Conservation (phyloP, 2,797 vertebrate genomes). For the Malurus splendens region DNA sequence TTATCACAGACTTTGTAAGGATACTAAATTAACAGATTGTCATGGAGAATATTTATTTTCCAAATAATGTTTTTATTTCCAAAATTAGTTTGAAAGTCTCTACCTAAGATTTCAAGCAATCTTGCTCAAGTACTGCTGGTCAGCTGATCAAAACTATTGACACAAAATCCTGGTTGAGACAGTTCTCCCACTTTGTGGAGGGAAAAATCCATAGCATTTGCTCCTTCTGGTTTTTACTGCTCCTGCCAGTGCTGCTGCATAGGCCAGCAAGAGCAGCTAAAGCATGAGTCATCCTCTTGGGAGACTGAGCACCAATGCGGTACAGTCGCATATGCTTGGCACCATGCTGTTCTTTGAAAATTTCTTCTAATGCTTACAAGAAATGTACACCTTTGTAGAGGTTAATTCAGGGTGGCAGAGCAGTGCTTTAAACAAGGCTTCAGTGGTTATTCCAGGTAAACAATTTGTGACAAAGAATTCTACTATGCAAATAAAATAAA, state of each 20-base stretch:
- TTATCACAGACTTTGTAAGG: not conserved
- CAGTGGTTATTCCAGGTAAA: slow-evolving; percentile 40
- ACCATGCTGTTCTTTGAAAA: slow-evolving; percentile 31
- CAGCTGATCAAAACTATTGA: not conserved
- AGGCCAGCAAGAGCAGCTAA: slow-evolving; percentile 21
- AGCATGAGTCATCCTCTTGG: slow-evolving; percentile 43
- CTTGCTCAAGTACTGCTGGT: not conserved
- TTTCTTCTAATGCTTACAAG: not conserved
- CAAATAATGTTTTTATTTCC: not conserved
- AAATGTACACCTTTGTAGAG: slow-evolving; percentile 2
- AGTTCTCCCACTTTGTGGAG: not conserved
- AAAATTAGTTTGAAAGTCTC: not conserved
- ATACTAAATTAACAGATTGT: not conserved
- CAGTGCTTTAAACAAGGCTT: slow-evolving; percentile 14
- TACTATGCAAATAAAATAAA: not conserved
- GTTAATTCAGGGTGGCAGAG: slow-evolving; percentile 39
- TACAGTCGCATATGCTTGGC: slow-evolving; percentile 20
- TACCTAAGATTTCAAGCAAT: not conserved
- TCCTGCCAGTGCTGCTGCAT: slow-evolving; percentile 1
- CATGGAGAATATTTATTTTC: not conserved
- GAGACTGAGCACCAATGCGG: slow-evolving; percentile 11
- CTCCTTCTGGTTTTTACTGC: not conserved
- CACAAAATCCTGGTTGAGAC: not conserved
- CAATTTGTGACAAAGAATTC: not conserved
- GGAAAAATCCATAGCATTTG: not conserved